Conservation (phyloP, 2,113 vertebrate species). For the Oreochromis aureus region DNA sequence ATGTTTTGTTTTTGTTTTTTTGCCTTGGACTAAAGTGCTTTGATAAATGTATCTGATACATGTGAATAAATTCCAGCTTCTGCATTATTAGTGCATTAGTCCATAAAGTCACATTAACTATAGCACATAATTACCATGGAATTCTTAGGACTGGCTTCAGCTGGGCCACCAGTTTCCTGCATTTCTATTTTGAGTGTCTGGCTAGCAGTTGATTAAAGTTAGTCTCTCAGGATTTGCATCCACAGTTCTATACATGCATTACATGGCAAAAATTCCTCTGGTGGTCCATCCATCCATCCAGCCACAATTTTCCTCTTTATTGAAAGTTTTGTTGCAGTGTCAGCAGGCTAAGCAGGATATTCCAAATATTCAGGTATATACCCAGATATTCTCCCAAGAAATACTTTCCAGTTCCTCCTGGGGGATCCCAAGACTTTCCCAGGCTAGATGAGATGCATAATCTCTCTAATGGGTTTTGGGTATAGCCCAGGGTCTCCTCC, state of each 20-base stretch:
- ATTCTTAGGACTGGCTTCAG: neutral
- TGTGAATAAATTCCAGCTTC: neutral
- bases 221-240: neutral
- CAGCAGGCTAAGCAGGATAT: neutral
- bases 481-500: neutral
- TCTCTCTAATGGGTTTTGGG: neutral
- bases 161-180: neutral
- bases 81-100: neutral
- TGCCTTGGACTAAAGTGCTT: neutral
- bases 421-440: neutral
- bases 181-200: neutral
- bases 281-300: neutral
- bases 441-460: neutral
- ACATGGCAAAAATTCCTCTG: neutral
- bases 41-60: neutral
- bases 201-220: neutral
- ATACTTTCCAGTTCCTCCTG: neutral
- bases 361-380: neutral
- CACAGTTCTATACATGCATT: neutral
- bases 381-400: neutral
- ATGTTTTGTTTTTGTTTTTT: neutral
- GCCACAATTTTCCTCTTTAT: neutral
- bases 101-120: neutral
- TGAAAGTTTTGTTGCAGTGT: neutral
- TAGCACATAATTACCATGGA: neutral